phyloP scores from a whole-genome alignment of 2,113 vertebrate genomes.

The Podiceps cristatus region DNA sequence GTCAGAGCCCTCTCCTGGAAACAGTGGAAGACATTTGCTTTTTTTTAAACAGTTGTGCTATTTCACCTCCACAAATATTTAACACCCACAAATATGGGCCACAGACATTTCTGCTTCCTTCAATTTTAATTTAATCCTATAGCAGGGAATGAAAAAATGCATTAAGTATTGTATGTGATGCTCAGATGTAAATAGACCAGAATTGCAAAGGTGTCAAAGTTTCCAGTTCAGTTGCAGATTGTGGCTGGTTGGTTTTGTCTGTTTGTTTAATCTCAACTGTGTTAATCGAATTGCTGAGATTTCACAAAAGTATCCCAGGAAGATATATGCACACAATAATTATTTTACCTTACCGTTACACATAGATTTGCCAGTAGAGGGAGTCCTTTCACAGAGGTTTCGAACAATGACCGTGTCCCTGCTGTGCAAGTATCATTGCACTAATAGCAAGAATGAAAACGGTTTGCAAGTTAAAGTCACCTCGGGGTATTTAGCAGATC shows the following conservation, averaged over 20 bases:
- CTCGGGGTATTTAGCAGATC: constrained; percentile 7
- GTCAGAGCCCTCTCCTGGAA: constrained; percentile 8
- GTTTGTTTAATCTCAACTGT: background rate
- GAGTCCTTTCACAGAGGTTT: constrained; percentile 29
- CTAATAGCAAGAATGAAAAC: constrained; percentile 1
- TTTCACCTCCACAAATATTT: background rate
- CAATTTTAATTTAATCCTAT: background rate
- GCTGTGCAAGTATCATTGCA: background rate
- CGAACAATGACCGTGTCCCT: background rate
- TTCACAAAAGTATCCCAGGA: background rate
- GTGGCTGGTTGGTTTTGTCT: background rate
- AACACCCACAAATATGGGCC: background rate
- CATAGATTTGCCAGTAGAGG: constrained; percentile 33
- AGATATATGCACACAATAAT: accelerated
- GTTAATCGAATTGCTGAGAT: background rate
- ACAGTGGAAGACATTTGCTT: background rate
- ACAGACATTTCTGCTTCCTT: background rate
- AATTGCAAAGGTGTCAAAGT: background rate
- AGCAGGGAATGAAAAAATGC: background rate
- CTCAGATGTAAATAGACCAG: background rate
- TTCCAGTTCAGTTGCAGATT: background rate
- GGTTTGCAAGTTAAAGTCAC: constrained; percentile 7
- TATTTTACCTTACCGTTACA: background rate
- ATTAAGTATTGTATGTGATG: background rate
- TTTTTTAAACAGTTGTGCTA: background rate